Evolutionary conservation across 2,113 vertebrate species (phyloP).

Genomic region (Capra hircus): DNA sequence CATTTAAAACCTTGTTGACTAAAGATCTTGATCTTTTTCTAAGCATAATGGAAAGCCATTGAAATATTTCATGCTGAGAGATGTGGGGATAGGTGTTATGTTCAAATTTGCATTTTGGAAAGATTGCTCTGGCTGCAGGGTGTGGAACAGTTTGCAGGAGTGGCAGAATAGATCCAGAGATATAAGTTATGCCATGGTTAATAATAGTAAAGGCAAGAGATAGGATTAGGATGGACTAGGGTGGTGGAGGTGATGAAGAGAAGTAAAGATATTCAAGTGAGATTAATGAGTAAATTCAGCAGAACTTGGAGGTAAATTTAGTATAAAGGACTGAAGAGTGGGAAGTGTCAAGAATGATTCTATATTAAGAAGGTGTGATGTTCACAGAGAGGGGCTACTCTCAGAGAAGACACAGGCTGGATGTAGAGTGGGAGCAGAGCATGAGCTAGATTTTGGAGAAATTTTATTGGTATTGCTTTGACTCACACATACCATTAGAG

Average conservation of each 20-base stretch:
- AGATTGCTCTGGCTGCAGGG: not conserved
- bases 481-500: not conserved
- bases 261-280: not conserved
- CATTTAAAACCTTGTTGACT: not conserved
- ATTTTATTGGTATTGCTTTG: not conserved
- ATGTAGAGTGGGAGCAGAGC: not conserved
- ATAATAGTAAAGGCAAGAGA: not conserved
- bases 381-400: not conserved
- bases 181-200: not conserved
- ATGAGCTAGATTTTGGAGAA: not conserved
- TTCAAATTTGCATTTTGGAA: conserved; percentile 9
- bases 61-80: not conserved
- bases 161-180: not conserved
- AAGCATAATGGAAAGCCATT: not conserved
- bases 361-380: not conserved
- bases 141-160: not conserved
- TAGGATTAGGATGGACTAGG: not conserved
- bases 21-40: not conserved
- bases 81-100: not conserved
- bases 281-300: not conserved
- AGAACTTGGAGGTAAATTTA: not conserved
- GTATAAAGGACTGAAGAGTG: not conserved
- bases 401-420: not conserved
- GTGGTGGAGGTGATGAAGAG: not conserved
- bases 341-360: not conserved